These are phyloP conservation scores for Lasioglossum zephyrum DNA, from an alignment of 2,888 invertebrate species.

Conservation along the genomic window DNA sequence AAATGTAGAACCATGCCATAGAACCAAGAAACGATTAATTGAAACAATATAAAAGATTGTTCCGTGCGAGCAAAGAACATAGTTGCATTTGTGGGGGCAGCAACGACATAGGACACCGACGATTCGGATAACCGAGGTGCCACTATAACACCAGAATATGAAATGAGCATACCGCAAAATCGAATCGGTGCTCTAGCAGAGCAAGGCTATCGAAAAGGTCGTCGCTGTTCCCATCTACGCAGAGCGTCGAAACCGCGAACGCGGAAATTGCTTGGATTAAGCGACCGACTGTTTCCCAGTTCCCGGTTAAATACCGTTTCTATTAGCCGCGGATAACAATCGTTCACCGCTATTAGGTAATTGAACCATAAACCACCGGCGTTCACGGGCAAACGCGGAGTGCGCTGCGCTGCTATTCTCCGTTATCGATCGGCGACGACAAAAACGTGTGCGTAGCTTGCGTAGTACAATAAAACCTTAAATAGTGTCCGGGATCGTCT, in stretches of 20 bases:
- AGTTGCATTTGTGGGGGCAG: no score
- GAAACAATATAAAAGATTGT: no score
- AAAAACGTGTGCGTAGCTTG: neutral
- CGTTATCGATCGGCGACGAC: slow-evolving; percentile 10
- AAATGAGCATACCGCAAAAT: neutral
- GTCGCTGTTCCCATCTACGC: neutral
- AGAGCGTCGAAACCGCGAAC: slow-evolving; percentile 1
- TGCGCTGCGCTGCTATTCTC: neutral
- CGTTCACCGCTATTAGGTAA: slow-evolving; percentile 48
- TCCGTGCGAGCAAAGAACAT: no score
- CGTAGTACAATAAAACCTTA: no score
- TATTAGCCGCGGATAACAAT: slow-evolving; percentile 32
- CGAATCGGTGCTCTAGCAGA: neutral
- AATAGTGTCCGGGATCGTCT: no score
- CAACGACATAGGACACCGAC: no score
- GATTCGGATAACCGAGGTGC: no score
- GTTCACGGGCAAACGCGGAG: slow-evolving; percentile 15
- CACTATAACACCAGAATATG: neutral
- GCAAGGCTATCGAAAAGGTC: neutral
- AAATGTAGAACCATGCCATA: no score
- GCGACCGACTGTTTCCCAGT: neutral
- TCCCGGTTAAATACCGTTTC: slow-evolving; percentile 17
- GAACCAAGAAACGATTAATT: no score
- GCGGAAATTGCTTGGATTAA: slow-evolving; percentile 7
- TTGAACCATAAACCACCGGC: slow-evolving; percentile 50